A percentile compares a stretch with the other conserved stretches of the same genome.
Evolutionary conservation across 2,797 vertebrate species (phyloP).

Genomic region (Bufotes viridis): DNA sequence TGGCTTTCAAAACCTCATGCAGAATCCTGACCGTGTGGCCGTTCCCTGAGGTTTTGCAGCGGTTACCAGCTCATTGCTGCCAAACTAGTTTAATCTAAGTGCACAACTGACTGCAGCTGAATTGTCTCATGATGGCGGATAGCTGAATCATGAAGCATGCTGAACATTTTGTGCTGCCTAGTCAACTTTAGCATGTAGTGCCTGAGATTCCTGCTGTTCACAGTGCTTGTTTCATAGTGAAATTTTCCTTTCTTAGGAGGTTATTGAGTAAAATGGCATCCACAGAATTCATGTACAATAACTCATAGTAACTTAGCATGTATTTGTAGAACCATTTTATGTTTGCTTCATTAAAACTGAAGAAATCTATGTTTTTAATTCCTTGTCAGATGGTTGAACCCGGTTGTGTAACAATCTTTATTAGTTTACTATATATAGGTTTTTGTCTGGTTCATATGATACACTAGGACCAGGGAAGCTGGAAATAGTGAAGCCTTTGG

Average conservation of each 20-base stretch:
- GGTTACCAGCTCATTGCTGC: not conserved
- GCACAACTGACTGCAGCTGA: slow-evolving; percentile 15
- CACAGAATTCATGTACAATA: not conserved
- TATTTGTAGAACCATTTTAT: not conserved
- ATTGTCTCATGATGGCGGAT: slow-evolving; percentile 3
- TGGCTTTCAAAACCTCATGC: too few relatives aligned
- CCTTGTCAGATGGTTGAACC: too few relatives aligned
- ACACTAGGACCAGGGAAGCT: too few relatives aligned
- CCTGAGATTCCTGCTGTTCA: not conserved
- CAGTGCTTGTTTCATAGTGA: not conserved
- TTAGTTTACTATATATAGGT: too few relatives aligned
- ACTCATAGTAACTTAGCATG: not conserved
- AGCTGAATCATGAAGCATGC: not conserved
- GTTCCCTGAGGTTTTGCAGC: not conserved
- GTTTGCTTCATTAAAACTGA: not conserved
- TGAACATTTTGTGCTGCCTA: slow-evolving; percentile 13
- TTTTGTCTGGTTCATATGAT: too few relatives aligned
- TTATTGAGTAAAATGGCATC: not conserved
- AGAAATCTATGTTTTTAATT: too few relatives aligned
- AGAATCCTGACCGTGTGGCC: too few relatives aligned
- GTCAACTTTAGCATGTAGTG: not conserved
- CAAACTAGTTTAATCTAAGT: slow-evolving; percentile 13
- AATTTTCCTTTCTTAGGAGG: not conserved
- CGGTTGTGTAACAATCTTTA: too few relatives aligned
- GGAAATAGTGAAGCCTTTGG: too few relatives aligned